A percentile compares a stretch with the other conserved stretches of the same genome.
These are phyloP conservation scores for Mythimna lalbum DNA, from an alignment of 2,888 invertebrate genomes.

Conservation along the genomic window DNA sequence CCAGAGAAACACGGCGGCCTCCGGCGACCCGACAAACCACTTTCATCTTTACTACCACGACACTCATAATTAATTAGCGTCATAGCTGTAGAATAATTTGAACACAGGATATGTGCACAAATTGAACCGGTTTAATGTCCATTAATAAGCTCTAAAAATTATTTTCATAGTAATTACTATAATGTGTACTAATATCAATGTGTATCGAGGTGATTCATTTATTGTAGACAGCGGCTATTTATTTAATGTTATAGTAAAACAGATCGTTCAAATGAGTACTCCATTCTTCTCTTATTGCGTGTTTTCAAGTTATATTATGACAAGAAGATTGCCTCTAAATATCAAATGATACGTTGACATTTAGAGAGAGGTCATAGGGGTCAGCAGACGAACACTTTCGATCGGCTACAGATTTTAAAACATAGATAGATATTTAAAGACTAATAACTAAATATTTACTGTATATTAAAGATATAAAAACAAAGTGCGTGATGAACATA, in stretches of 20 bases:
- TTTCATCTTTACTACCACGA: constrained; percentile 60
- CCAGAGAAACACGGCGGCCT: constrained; percentile 59
- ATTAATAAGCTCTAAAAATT: constrained; percentile 31
- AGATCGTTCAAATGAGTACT: not conserved
- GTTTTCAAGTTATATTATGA: constrained; percentile 8
- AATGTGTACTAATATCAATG: constrained; percentile 14
- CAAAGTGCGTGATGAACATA: too few relatives aligned
- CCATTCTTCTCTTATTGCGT: not conserved
- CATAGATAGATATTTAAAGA: not conserved
- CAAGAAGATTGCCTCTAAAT: constrained; percentile 18
- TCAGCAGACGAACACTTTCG: constrained; percentile 34
- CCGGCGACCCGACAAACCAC: constrained; percentile 60
- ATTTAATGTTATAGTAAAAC: not conserved
- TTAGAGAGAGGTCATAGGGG: constrained; percentile 33
- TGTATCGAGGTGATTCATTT: constrained; percentile 34
- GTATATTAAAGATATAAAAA: too few relatives aligned
- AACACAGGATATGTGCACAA: constrained; percentile 53
- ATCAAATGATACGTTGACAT: constrained; percentile 32
- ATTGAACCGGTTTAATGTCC: constrained; percentile 34
- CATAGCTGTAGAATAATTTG: constrained; percentile 31
- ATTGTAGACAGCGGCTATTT: not conserved
- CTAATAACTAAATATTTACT: not conserved
- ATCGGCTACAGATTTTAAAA: constrained; percentile 10
- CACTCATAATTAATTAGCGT: constrained; percentile 53
- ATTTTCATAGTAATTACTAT: constrained; percentile 28